Base-by-base conservation (phyloP, 2,888 invertebrate species). In the Clunio marinus region DNA sequence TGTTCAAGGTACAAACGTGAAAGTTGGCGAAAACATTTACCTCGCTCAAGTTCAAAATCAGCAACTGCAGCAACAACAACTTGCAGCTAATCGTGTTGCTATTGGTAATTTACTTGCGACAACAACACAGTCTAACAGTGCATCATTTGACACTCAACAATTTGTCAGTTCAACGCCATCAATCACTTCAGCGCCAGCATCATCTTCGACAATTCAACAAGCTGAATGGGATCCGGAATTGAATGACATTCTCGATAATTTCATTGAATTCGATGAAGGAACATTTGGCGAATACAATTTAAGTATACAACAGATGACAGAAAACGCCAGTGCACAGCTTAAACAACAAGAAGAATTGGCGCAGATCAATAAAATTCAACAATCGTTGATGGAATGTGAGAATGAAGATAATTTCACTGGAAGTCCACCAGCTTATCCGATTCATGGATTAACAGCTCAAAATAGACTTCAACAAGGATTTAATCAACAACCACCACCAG, bases 351-450 rank as follows among this genome's bases (percentile, higher is more conserved):
- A 75, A 75, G 88, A 88, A 76, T 86, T 88, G 79, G 91, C 90
- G 70, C 24, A 68, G 17, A 96, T 96, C 71, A 91, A 88, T 75
- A 92, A 89, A 58, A 96, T 96, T 75, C 91, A 93, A 75, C 89
- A 91, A 77, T 91, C 90, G 73, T 81, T 96, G 74, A 96, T 96
- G 94, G 88, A 87, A 74, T 89, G 86, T 75, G 92, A 92, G 78
- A 84, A 84, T 70, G 83, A 81, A 5, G 82, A 24, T 15, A 59
- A 73, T 2, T 78, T 76, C 71, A 73, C 70, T 70, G 71, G 55
- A 72, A 75, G 71, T 72, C 72, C 72, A 24, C 71, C 72, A 27
- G 71, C 72, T 5, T 72, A 71, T 70, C 69, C 71, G 17, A 69
- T 70, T 57, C 70, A 69, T 45, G 68, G 63, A 22, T 60, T 70